A percentile compares a stretch with the other conserved stretches of the same genome.
Evolutionary conservation across 2,113 vertebrate species (phyloP).

Genomic region (Tenebrosternarchus preto): DNA sequence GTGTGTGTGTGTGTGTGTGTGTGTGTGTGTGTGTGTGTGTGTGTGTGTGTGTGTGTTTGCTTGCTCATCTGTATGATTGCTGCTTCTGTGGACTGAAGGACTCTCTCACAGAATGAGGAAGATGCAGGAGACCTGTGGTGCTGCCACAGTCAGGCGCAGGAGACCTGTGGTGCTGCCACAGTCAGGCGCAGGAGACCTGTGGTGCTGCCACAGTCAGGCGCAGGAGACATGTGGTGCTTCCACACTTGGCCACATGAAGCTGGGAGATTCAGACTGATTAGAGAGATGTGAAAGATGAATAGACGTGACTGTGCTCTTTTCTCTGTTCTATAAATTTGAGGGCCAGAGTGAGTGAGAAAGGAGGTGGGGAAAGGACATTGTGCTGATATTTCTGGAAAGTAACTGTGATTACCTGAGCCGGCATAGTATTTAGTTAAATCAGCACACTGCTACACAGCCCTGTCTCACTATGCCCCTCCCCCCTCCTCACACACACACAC

Average conservation of each 20-base stretch:
- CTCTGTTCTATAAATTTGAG: no score
- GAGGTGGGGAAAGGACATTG: neutral
- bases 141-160: neutral
- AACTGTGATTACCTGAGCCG: slow-evolving; percentile 31
- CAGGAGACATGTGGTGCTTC: neutral
- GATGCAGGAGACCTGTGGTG: neutral
- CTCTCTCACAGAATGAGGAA: neutral
- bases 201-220: neutral
- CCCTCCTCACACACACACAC: neutral
- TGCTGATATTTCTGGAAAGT: neutral
- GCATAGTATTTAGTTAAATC: slow-evolving; percentile 17
- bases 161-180: neutral
- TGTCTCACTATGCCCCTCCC: neutral
- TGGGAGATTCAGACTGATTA: neutral
- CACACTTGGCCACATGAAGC: neutral
- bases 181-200: neutral
- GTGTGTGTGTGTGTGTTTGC: no score
- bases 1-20: slow-evolving; percentile 14
- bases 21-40: no score
- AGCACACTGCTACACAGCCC: slow-evolving; percentile 25
- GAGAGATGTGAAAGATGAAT: neutral
- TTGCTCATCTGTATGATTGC: no score
- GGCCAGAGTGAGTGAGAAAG: neutral
- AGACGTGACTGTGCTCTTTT: no score
- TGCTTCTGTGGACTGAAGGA: neutral